phyloP scores from a whole-genome alignment of 2,888 invertebrate genomes.

The Lacanobia wlatinum region DNA sequence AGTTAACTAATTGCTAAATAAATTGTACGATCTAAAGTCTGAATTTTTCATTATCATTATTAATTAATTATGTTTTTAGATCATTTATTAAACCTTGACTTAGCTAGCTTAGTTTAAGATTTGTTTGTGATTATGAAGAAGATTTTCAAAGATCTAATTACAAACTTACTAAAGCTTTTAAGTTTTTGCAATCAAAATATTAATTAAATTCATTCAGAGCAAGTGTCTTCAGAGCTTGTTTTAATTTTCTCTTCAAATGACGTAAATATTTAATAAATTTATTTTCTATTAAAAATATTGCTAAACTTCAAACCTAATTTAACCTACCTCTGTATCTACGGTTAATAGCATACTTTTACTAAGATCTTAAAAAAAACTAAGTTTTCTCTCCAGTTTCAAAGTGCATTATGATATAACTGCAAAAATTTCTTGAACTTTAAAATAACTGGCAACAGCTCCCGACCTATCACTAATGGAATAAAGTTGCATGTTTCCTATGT shows the following conservation, averaged over 20 bases:
- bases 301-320: neutral
- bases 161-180: neutral
- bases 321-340: neutral
- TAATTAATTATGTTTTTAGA: slow-evolving; percentile 16
- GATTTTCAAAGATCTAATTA: slow-evolving; percentile 20
- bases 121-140: slow-evolving; percentile 20
- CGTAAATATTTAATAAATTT: neutral
- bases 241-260: neutral
- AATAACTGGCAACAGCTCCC: slow-evolving; percentile 18
- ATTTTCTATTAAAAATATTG: neutral
- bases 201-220: neutral
- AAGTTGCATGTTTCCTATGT: slow-evolving; percentile 53
- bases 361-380: neutral
- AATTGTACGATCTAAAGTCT: slow-evolving; percentile 18
- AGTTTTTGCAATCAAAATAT: neutral
- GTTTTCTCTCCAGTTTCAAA: neutral
- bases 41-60: slow-evolving; percentile 26
- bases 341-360: too few relatives aligned
- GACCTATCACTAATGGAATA: slow-evolving; percentile 34
- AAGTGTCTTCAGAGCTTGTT: neutral
- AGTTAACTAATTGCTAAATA: slow-evolving; percentile 39
- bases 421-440: too few relatives aligned
- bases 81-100: slow-evolving; percentile 33
- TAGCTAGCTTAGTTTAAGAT: slow-evolving; percentile 4
- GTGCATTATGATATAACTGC: too few relatives aligned